Percentiles rank a stretch among this genome's conserved stretches.
Conservation (phyloP, 2,797 vertebrate genomes). For the Anniella stebbinsi region DNA sequence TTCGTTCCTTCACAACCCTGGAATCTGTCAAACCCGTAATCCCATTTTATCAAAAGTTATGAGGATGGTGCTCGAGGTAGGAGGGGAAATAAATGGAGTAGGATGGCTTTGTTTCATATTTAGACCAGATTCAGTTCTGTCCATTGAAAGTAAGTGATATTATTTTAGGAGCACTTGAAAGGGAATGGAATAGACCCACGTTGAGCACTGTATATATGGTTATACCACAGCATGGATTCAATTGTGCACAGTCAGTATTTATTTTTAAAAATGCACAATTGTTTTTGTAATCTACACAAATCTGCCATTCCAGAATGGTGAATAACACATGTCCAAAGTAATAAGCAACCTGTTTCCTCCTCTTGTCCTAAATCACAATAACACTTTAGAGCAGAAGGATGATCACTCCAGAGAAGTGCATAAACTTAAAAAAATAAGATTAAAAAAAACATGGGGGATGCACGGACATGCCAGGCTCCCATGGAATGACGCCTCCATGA, state of each 20-base stretch:
- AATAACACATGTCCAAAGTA: background rate
- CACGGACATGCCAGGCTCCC: too few relatives aligned
- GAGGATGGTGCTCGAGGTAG: background rate
- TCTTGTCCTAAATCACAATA: background rate
- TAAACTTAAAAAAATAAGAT: too few relatives aligned
- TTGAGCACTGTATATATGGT: background rate
- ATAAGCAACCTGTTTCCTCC: background rate
- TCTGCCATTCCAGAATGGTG: background rate
- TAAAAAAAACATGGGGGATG: too few relatives aligned
- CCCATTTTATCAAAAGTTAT: background rate
- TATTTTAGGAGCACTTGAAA: too few relatives aligned
- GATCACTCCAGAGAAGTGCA: too few relatives aligned
- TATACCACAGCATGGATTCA: background rate
- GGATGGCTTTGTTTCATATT: slow-evolving; percentile 1
- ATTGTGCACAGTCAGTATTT: background rate
- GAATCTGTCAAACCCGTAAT: background rate
- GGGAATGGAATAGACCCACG: too few relatives aligned
- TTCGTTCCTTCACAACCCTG: background rate
- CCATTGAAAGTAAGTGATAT: too few relatives aligned
- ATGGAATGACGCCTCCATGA: too few relatives aligned
- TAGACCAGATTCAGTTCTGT: background rate
- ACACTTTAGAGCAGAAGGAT: too few relatives aligned
- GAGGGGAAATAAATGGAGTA: too few relatives aligned
- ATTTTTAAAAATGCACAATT: too few relatives aligned
- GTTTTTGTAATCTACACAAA: background rate